Evolutionary conservation across 2,797 vertebrate species (phyloP), one percentile per base, ranked within the genome.

Genomic region (Fundulus diaphanus): DNA sequence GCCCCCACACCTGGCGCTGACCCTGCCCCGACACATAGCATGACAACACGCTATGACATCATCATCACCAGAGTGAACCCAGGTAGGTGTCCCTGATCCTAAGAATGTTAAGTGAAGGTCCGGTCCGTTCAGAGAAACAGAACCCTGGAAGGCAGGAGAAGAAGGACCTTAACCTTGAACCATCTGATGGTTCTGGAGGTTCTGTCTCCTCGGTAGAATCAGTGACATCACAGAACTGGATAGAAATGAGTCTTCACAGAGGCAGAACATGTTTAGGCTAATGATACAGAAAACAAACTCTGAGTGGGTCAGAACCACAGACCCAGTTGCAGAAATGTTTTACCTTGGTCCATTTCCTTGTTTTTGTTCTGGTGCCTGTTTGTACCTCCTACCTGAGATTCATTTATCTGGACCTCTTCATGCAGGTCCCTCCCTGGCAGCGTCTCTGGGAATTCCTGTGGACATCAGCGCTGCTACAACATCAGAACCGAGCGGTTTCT

Each of bases 401-500:
- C 33, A 37, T 46, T 18, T 9, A 24, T 11, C 42, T 31, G 13
- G 56, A n/a, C 15, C 57, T 75, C 44, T 54, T 31, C 22, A 61
- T 80, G 18, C 76, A 88, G 95, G 85, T 78, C 90, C 70, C 85
- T 79, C 92, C 33, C 93, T 97, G 74, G 31, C 2, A 6, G 93
- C 92, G 70, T 95, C 94, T n/a, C 84, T 87, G 68, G 94, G 93
- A 82, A 93, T 93, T 59, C 92, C 94, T 3, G 73, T 89, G 67
- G 84, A 93, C 31, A n/a, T 90, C 89, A 90, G 68, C 91, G 93
- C 13, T 0, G 22, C 22, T 11, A 20, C 13, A 3, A 5, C 29
- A 49, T 12, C 46, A n/a, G 67, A 69, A 33, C 29, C 22, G 24
- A 7, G 20, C 5, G 22, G 7, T 37, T 24, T 5, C 5, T 31